A percentile compares a stretch with the other conserved stretches of the same genome.
Conservation (phyloP, 2,797 vertebrate species). For the Diplodus puntazzo region DNA sequence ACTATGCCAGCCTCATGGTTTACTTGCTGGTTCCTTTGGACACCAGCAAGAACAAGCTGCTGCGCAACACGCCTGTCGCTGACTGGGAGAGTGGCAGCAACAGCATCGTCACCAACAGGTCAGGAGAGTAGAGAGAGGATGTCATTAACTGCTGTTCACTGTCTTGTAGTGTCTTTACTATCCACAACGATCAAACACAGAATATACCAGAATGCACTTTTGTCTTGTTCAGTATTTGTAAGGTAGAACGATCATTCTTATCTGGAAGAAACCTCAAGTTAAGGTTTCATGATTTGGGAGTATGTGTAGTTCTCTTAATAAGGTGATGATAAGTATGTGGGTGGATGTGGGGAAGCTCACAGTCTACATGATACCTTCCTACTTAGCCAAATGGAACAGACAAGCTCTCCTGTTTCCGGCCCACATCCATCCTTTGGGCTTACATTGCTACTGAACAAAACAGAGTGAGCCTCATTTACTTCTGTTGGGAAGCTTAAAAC, state of each 20-base stretch:
- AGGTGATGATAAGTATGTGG: slow-evolving; percentile 72
- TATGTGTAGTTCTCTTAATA: slow-evolving; percentile 54
- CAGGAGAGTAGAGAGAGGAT: slow-evolving; percentile 28
- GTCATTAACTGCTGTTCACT: not conserved
- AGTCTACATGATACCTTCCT: slow-evolving; percentile 64
- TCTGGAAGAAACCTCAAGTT: slow-evolving; percentile 48
- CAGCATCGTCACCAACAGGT: slow-evolving; percentile 98
- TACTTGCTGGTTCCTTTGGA: slow-evolving; percentile 96
- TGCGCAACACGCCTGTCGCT: slow-evolving; percentile 88
- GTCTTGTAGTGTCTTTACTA: not conserved
- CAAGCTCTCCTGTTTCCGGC: slow-evolving; percentile 56
- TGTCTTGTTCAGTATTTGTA: slow-evolving; percentile 30
- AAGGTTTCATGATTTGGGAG: slow-evolving; percentile 66
- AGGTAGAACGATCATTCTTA: slow-evolving; percentile 62
- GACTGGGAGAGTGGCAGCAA: slow-evolving; percentile 99
- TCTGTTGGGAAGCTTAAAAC: slow-evolving; percentile 60
- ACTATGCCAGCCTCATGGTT: slow-evolving; percentile 98
- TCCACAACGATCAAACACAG: slow-evolving; percentile 5
- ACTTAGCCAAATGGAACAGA: slow-evolving; percentile 62
- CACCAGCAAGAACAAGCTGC: slow-evolving; percentile 95
- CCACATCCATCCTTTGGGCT: slow-evolving; percentile 66
- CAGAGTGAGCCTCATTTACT: slow-evolving; percentile 48
- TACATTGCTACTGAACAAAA: slow-evolving; percentile 45
- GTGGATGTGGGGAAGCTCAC: slow-evolving; percentile 64
- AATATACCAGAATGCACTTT: slow-evolving; percentile 9